These are phyloP conservation scores for Pseudochromis fuscus DNA, from an alignment of 2,797 vertebrate species.

Conservation along the genomic window DNA sequence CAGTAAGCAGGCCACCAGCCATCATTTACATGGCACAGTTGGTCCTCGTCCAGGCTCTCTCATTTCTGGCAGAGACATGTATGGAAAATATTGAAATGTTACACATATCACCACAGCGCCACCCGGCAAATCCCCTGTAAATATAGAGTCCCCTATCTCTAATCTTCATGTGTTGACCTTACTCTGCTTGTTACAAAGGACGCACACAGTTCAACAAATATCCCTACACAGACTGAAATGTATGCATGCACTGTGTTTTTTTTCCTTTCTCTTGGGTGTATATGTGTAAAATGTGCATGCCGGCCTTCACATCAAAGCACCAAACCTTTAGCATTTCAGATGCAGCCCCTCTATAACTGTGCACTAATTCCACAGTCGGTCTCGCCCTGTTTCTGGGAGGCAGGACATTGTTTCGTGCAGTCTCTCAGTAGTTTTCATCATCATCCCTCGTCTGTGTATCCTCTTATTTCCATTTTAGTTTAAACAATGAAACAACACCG, in stretches of 20 bases:
- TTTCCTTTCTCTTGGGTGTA: background rate
- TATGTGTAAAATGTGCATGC: background rate
- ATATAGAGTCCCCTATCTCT: slow-evolving; percentile 24
- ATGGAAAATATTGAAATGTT: slow-evolving; percentile 61
- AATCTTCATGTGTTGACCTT: slow-evolving; percentile 17
- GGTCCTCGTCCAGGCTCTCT: slow-evolving; percentile 61
- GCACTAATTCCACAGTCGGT: slow-evolving; percentile 22
- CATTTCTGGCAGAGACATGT: slow-evolving; percentile 58
- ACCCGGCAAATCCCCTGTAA: slow-evolving; percentile 1
- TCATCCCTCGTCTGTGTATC: slow-evolving; percentile 12
- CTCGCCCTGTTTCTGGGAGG: slow-evolving; percentile 38
- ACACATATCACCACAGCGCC: slow-evolving; percentile 33
- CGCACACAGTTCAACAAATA: background rate
- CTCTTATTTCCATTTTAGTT: slow-evolving; percentile 40
- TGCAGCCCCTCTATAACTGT: slow-evolving; percentile 8
- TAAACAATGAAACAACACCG: slow-evolving; percentile 42
- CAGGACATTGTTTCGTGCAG: slow-evolving; percentile 29
- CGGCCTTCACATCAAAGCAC: background rate
- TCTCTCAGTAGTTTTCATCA: slow-evolving; percentile 23
- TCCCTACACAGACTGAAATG: background rate
- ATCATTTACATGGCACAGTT: slow-evolving; percentile 75
- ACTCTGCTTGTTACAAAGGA: background rate
- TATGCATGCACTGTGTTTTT: background rate
- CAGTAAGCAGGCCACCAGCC: slow-evolving; percentile 73
- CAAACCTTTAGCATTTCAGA: slow-evolving; percentile 17